These are phyloP conservation scores for Aphidoletes aphidimyza DNA, from an alignment of 2,888 invertebrate species.

Conservation along the genomic window DNA sequence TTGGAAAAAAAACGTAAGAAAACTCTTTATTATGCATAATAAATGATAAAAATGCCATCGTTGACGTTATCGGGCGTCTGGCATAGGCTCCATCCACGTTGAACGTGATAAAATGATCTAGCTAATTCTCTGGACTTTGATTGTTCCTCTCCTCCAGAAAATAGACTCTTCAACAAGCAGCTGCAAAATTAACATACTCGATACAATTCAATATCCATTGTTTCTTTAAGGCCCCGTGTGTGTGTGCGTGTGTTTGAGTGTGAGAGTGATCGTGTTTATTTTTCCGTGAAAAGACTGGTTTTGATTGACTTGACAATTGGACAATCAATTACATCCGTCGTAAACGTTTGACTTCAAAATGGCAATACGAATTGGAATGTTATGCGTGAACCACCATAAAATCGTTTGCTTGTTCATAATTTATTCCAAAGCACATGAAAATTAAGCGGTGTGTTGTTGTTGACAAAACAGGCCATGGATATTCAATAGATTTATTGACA, in stretches of 20 bases:
- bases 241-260: too few species aligned
- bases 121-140: neutral
- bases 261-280: too few species aligned
- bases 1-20: too few species aligned
- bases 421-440: neutral
- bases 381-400: neutral
- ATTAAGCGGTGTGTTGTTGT: too few species aligned
- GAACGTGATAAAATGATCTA: neutral
- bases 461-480: constrained; percentile 14
- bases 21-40: constrained; percentile 18
- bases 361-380: neutral
- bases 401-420: neutral
- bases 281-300: constrained; percentile 5
- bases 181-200: neutral
- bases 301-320: constrained; percentile 19
- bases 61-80: neutral
- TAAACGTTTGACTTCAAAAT: too few species aligned
- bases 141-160: neutral
- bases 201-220: neutral
- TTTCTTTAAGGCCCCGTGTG: too few species aligned
- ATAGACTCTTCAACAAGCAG: neutral
- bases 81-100: neutral
- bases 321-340: constrained; percentile 23
- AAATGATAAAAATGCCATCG: neutral
- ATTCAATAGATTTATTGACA: constrained; percentile 8